Evolutionary conservation across 1,140 invertebrate genomes (phyloP).

Genomic region (Zelostemma sp.): DNA sequence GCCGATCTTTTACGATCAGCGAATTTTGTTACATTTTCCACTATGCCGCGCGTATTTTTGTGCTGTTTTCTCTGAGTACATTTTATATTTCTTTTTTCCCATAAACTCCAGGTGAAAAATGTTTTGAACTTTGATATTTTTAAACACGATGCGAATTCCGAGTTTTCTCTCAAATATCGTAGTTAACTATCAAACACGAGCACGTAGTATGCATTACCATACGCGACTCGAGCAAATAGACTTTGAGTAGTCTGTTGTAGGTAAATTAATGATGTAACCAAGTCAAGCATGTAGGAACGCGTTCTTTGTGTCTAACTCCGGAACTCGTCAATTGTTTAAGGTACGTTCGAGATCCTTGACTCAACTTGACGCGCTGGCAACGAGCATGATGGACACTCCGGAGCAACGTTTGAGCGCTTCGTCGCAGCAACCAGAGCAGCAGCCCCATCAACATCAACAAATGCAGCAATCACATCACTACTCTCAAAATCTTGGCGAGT

Average conservation of each 20-base stretch:
- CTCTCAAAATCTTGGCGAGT: conserved; percentile 49
- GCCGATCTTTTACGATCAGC: too few relatives aligned
- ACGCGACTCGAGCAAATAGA: too few relatives aligned
- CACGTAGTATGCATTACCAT: too few relatives aligned
- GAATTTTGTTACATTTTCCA: neutral
- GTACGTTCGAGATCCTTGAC: conserved; percentile 76
- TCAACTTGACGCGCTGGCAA: conserved; percentile 74
- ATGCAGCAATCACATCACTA: conserved; percentile 51
- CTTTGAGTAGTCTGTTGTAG: too few relatives aligned
- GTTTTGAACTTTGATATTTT: too few relatives aligned
- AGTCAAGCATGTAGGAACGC: conserved; percentile 5
- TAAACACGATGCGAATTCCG: neutral
- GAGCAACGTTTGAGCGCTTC: conserved; percentile 58
- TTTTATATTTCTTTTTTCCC: too few relatives aligned
- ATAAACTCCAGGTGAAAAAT: too few relatives aligned
- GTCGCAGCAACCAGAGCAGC: conserved; percentile 50
- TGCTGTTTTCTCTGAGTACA: too few relatives aligned
- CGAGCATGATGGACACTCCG: conserved; percentile 70
- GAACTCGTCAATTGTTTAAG: conserved; percentile 66
- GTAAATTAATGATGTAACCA: conserved; percentile 9
- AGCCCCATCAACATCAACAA: conserved; percentile 49
- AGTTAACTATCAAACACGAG: too few relatives aligned
- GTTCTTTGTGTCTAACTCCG: conserved; percentile 7
- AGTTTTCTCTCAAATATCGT: too few relatives aligned
- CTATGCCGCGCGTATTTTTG: too few relatives aligned